A percentile compares a stretch with the other conserved stretches of the same genome.
phyloP scores from a whole-genome alignment of 2,113 vertebrate genomes.

The Electrona antarctica region DNA sequence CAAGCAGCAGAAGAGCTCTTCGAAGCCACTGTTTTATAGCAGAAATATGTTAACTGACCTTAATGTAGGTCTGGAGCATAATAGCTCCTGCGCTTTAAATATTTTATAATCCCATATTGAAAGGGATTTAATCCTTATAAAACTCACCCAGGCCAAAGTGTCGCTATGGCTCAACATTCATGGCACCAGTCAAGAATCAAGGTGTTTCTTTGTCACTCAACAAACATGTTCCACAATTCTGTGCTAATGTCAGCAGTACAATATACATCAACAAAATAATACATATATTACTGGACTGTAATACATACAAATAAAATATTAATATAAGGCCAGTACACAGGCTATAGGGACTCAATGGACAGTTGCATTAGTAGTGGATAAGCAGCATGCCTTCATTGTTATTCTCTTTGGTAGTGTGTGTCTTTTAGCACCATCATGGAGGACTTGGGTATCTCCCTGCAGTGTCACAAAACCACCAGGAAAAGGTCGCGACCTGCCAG shows the following conservation, averaged over 20 bases:
- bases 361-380: conserved; percentile 4
- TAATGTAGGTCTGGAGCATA: too few species aligned
- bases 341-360: neutral
- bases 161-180: neutral
- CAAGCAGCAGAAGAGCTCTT: conserved; percentile 5
- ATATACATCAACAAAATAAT: too few species aligned
- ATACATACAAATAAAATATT: neutral
- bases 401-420: conserved; percentile 81
- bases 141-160: neutral
- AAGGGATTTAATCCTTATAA: neutral
- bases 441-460: conserved; percentile 90
- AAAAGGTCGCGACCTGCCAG: conserved; percentile 85
- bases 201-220: neutral
- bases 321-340: conserved; percentile 11
- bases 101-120: neutral
- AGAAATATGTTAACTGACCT: neutral
- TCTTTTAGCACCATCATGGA: conserved; percentile 91
- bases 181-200: neutral
- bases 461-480: conserved; percentile 88
- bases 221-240: neutral
- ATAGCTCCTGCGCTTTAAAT: too few species aligned
- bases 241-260: neutral
- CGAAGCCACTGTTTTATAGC: neutral
- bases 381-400: neutral
- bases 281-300: neutral